Evolutionary conservation across 2,888 invertebrate species (phyloP), one percentile per base, ranked within the genome.

Genomic region (Xestia ashworthii): DNA sequence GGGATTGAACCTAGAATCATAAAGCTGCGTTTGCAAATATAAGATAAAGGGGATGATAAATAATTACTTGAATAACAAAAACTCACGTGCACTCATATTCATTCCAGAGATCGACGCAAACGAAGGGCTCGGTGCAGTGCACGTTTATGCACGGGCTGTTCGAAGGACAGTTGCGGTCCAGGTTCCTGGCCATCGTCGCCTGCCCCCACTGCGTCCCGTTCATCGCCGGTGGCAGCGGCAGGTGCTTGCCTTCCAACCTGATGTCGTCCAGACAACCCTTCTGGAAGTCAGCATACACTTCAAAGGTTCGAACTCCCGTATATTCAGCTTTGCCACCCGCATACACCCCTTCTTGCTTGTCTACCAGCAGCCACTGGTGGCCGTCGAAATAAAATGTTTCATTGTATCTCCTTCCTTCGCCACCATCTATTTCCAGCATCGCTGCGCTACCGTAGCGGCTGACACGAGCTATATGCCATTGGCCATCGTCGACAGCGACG

Each of bases 81-180:
- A 98, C 99, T 98, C 97, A 99, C 99, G 99, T 99, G 99, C 99
- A 99, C 94, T 99, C 99, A 92, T 99, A 99, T 95, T 99, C 98
- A 95, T 99, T 99, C 99, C 99, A 99, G 22, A 99, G 97, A 96
- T 99, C 99, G 85, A 99, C 98, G 95, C 99, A 99, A 91, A 99
- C 99, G 94, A 99, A 99, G 19, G 99, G 99, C 91, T 98, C 98
- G 0, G 98, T 98, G 93, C 99, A 99, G 91, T 99, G 98, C 60
- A 99, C 99, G 94, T 99, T 99, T 88, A 98, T 98, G 93, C 99
- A 99, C 3, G 99, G 99, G 92, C 99, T 99, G 91, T 99, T 99
- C 5, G 99, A 99, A 22, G 98, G 98, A 93, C 99, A 99, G 93
- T 99, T 98, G 86, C 98, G 98, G 91, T 99, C 99, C 76, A 99